A percentile compares a stretch with the other conserved stretches of the same genome.
These are phyloP conservation scores for Odontocerum albicorne DNA, from an alignment of 2,888 invertebrate genomes.

Conservation along the genomic window DNA sequence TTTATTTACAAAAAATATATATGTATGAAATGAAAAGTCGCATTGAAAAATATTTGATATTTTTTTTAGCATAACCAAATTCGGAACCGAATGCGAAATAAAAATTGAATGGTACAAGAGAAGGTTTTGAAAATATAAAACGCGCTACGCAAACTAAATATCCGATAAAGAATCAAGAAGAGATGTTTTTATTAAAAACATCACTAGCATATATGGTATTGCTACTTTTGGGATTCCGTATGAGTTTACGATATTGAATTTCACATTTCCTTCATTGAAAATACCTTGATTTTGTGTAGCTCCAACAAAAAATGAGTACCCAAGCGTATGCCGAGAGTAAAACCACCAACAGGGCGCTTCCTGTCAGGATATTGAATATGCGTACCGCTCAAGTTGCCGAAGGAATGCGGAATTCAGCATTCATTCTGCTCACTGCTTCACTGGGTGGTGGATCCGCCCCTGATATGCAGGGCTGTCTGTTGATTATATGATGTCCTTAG, in stretches of 20 bases:
- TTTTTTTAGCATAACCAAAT: too few relatives aligned
- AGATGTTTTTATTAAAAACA: constrained; percentile 1
- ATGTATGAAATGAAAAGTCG: too few relatives aligned
- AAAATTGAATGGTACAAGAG: too few relatives aligned
- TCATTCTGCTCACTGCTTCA: constrained; percentile 15
- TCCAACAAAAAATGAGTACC: not conserved
- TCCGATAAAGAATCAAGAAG: too few relatives aligned
- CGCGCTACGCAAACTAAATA: too few relatives aligned
- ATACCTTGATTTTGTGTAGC: constrained; percentile 2
- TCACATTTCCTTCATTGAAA: constrained; percentile 2
- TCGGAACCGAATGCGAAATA: too few relatives aligned
- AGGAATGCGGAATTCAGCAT: constrained; percentile 10
- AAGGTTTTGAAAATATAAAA: too few relatives aligned
- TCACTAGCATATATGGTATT: not conserved
- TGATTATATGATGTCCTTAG: too few relatives aligned
- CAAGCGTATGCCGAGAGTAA: not conserved
- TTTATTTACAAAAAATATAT: too few relatives aligned
- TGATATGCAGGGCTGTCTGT: too few relatives aligned
- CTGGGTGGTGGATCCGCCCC: too few relatives aligned
- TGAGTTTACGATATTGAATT: constrained; percentile 3
- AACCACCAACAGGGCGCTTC: constrained; percentile 1
- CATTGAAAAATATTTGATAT: too few relatives aligned
- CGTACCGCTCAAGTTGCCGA: not conserved
- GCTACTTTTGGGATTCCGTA: not conserved
- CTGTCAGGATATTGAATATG: constrained; percentile 22